Evolutionary conservation across 2,888 invertebrate genomes (phyloP).

Genomic region (Macroteleia sp.): DNA sequence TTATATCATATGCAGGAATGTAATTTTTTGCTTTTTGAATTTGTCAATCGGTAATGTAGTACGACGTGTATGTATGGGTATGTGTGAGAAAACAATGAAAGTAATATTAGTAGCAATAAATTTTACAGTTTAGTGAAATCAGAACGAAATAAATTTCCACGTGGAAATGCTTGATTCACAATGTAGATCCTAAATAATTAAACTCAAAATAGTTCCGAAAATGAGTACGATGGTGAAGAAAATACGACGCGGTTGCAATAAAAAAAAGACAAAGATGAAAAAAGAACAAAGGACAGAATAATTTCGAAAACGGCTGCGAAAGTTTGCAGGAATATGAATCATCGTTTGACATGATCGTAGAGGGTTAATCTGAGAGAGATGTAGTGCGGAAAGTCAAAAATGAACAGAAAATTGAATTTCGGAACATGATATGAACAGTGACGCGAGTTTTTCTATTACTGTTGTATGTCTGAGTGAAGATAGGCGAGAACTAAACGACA

Average conservation of each 20-base stretch:
- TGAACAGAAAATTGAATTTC: neutral
- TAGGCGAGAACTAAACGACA: too few species aligned
- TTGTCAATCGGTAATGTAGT: too few species aligned
- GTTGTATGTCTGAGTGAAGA: too few species aligned
- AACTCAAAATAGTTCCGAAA: neutral
- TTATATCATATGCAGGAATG: too few species aligned
- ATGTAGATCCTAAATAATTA: neutral
- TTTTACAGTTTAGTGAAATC: neutral
- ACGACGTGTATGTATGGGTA: too few species aligned
- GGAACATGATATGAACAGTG: too few species aligned
- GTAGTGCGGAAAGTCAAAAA: neutral
- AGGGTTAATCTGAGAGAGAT: neutral
- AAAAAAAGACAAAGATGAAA: constrained; percentile 1
- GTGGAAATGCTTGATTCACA: neutral
- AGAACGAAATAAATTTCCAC: neutral
- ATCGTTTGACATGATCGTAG: neutral
- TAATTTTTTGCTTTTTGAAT: too few species aligned
- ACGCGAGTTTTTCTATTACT: too few species aligned
- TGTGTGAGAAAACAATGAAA: too few species aligned
- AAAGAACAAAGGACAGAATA: neutral
- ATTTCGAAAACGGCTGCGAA: neutral
- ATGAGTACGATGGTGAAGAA: neutral
- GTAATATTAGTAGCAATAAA: too few species aligned
- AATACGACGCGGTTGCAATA: neutral
- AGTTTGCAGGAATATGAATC: neutral